Base-by-base conservation (phyloP, 2,113 vertebrate genomes). In the Lophochroa leadbeateri region DNA sequence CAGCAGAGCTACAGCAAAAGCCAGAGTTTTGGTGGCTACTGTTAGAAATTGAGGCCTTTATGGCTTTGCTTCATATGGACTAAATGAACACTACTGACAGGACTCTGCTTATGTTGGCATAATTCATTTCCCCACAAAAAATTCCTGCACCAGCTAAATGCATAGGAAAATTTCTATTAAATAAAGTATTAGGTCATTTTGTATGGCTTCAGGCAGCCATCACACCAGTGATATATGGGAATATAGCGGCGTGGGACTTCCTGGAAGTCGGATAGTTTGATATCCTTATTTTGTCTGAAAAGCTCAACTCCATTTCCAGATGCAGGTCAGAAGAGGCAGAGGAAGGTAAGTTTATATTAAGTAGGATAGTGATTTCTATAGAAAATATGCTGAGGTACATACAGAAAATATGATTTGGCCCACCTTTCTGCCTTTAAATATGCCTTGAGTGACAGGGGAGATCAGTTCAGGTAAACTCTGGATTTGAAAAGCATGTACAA, bases 31-130 rank as follows among this genome's bases (percentile, higher is more conserved):
- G 33, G 44, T 95, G 65, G 29, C 79, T 84, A 88, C 91, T 61
- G 57, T 58, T 87, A 72, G 61, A 91, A 92, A n/a, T 39, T 19
- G 52, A 89, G 21, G 47, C 52, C 52, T 68, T 76, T 60, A 89
- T n/a, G 19, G 11, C 28, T 82, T 77, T 91, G 14, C 33, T 89
- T 94, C 77, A 44, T 57, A 76, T 27, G 65, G 18, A 64, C 60
- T 57, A 65, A 89, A 90, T 20, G 75, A 91, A 91, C 28, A 20
- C 50, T 90, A 83, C 70, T 86, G 90, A 94, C 75, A 90, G 53
- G 28, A 70, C 28, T 67, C 60, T 82, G 64, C 43, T 61, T 92
- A 44, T 70, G 50, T 33, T 83, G 76, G 86, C 74, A 75, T 52
- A 78, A 82, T 57, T 90, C 4, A 33, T 83, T 89, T 68, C 47